These are phyloP conservation scores for Chaetodon trifasciatus DNA, from an alignment of 2,797 vertebrate species.

Conservation along the genomic window DNA sequence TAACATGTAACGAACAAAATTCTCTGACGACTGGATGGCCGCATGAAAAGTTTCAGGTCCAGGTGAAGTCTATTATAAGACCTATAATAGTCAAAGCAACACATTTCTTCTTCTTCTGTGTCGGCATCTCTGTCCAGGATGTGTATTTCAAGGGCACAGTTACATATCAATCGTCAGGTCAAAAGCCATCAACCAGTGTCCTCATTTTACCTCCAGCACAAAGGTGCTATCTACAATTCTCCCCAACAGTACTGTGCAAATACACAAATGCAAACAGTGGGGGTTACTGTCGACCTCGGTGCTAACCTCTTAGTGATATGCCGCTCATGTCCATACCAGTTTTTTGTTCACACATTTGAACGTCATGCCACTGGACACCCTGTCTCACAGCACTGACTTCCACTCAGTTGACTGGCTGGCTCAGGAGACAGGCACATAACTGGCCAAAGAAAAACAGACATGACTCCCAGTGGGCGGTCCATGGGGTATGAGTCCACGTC, in stretches of 20 bases:
- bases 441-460: background rate
- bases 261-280: slow-evolving; percentile 40
- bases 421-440: background rate
- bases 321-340: background rate
- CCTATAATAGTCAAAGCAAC: background rate
- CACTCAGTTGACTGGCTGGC: slow-evolving; percentile 12
- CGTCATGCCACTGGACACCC: background rate
- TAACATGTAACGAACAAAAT: background rate
- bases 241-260: slow-evolving; percentile 37
- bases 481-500: background rate
- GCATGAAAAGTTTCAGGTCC: background rate
- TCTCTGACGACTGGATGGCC: background rate
- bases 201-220: slow-evolving; percentile 25
- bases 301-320: slow-evolving; percentile 4
- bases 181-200: slow-evolving; percentile 35
- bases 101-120: background rate
- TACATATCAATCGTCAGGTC: slow-evolving; percentile 23
- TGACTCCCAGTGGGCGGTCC: background rate
- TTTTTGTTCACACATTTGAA: background rate
- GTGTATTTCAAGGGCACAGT: background rate
- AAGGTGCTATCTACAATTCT: background rate
- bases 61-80: background rate
- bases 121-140: background rate
- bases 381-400: background rate
- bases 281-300: slow-evolving; percentile 5